Evolutionary conservation across 2,113 vertebrate species (phyloP), one percentile per base, ranked within the genome.

Genomic region (Dasypus novemcinctus): DNA sequence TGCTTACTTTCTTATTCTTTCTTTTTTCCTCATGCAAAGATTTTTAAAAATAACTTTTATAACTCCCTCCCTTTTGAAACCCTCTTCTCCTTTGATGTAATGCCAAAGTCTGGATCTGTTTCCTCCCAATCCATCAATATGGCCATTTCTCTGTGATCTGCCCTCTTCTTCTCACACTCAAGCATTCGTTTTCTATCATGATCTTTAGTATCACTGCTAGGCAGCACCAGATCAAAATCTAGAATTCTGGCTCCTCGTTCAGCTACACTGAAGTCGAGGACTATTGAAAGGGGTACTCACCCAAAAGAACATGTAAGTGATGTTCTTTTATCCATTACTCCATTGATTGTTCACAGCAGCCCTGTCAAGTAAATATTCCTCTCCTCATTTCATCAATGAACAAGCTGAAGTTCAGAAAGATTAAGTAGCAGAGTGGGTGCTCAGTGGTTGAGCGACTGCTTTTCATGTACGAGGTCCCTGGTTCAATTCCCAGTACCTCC

Each of bases 1-100:
- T 95, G 43, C 71, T 72, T 90, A 76, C 25, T 95, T 90, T 79
- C 33, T 86, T 86, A 54, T 72, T 90, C 21, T 69, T 86, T 89
- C 49, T 29, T 64, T 95, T 94, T 71, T 41, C 14, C 87, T 84
- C 20, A 59, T 76, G 87, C 59, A 72, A 91, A 94, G 13, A 11
- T n/a, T 33, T 69, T 90, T 92, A 43, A 7, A 27, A 84, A 79
- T 43, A 54, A 71, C 21, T 88, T 71, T 76, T 54, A 17, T 66
- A 78, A 96, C 36, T 86, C 38, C 41, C 7, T 79, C 69, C 75
- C 49, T 87, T 93, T 85, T 85, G 75, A 89, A 85, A 78, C 4
- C 83, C 38, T 85, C 31, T 74, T 91, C n/a, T 93, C 20, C 59
- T 52, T 81, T 85, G 61, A 79, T 78, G 64, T 33, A 76, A 85